These are phyloP conservation scores for Pseudorasbora parva DNA, from an alignment of 2,113 vertebrate species.

Conservation along the genomic window DNA sequence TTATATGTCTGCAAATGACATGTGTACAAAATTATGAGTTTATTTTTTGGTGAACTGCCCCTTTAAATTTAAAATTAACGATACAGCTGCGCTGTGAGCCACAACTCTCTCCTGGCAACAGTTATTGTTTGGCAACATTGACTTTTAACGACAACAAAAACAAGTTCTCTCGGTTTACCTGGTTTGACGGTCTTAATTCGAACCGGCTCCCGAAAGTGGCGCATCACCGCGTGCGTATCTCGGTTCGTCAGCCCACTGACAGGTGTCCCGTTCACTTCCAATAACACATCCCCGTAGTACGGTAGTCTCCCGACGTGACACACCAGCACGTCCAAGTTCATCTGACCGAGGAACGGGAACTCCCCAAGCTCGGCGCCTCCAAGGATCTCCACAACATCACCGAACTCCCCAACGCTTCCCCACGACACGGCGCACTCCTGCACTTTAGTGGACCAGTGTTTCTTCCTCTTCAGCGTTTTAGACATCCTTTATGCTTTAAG, in stretches of 20 bases:
- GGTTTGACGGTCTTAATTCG: conserved; percentile 93
- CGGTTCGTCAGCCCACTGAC: conserved; percentile 94
- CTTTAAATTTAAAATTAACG: neutral
- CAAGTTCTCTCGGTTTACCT: conserved; percentile 73
- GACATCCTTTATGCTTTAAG: conserved; percentile 79
- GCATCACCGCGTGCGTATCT: conserved; percentile 91
- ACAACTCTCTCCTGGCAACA: neutral
- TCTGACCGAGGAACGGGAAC: conserved; percentile 89
- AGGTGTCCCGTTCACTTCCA: conserved; percentile 96
- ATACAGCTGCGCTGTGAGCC: neutral
- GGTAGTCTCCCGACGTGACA: conserved; percentile 85
- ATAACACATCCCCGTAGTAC: conserved; percentile 86
- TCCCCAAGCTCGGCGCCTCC: conserved; percentile 92
- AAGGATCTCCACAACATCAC: conserved; percentile 79
- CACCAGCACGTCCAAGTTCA: conserved; percentile 79
- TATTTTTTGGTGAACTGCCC: neutral
- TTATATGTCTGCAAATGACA: neutral
- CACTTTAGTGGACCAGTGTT: conserved; percentile 93
- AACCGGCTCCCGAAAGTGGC: conserved; percentile 92
- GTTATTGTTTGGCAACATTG: neutral
- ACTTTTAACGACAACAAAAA: neutral
- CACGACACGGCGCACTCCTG: conserved; percentile 91
- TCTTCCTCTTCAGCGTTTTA: conserved; percentile 93
- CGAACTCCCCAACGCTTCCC: conserved; percentile 78
- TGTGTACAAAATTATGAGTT: too few relatives aligned